Percentiles rank a stretch among this genome's conserved stretches.
Conservation (phyloP, 2,113 vertebrate genomes). For the Merops nubicus region DNA sequence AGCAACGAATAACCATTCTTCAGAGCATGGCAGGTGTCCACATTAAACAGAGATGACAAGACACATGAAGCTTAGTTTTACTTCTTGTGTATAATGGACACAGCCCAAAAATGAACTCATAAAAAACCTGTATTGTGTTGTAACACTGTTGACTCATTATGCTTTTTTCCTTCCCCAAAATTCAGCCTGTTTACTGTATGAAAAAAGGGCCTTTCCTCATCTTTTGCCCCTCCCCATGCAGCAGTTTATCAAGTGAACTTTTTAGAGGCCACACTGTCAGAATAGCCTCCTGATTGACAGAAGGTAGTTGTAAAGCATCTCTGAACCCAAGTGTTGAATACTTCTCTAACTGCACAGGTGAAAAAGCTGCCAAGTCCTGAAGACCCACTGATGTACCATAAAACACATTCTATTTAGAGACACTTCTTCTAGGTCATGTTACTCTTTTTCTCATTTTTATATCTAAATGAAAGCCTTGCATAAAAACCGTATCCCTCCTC, state of each 20-base stretch:
- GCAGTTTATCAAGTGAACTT: background rate
- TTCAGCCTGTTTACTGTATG: background rate
- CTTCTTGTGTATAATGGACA: background rate
- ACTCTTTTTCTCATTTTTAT: slow-evolving; percentile 17
- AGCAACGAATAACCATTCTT: background rate
- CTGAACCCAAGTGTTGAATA: slow-evolving; percentile 30
- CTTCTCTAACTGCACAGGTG: background rate
- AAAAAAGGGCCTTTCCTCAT: background rate
- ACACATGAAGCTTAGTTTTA: background rate
- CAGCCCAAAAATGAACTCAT: background rate
- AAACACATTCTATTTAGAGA: slow-evolving; percentile 19
- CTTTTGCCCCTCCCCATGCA: background rate
- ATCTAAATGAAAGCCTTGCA: slow-evolving; percentile 2
- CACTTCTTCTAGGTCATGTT: background rate
- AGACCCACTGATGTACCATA: background rate
- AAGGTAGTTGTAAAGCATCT: slow-evolving; percentile 27
- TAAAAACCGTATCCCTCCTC: background rate
- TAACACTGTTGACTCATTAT: background rate
- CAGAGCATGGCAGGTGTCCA: background rate
- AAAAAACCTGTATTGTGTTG: background rate
- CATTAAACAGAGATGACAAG: background rate
- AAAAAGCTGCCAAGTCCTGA: slow-evolving; percentile 43
- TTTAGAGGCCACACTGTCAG: background rate
- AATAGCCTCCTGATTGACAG: slow-evolving; percentile 2
- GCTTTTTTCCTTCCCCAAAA: background rate